phyloP scores from a whole-genome alignment of 2,113 vertebrate genomes.

The Piprites chloris region DNA sequence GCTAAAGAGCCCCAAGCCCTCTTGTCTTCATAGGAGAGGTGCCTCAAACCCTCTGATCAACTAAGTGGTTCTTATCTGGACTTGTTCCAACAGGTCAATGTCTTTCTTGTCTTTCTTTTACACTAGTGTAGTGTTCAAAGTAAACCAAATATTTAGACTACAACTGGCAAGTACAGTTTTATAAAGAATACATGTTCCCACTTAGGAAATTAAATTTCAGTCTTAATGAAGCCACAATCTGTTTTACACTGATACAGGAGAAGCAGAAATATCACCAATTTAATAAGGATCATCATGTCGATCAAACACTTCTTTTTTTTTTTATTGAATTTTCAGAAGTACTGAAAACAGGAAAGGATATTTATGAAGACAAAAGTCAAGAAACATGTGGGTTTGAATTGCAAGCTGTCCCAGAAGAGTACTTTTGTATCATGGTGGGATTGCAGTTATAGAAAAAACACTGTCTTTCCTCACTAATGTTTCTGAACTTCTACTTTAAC shows the following conservation, averaged over 20 bases:
- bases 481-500: not conserved
- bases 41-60: not conserved
- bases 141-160: not conserved
- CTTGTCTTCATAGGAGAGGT: not conserved
- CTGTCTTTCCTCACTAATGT: not conserved
- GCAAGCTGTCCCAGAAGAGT: not conserved
- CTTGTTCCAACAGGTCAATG: not conserved
- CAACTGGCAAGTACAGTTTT: not conserved
- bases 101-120: not conserved
- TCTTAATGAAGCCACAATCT: not conserved
- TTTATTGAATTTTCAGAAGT: not conserved
- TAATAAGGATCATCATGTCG: not conserved
- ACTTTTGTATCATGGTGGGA: not conserved
- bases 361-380: not conserved
- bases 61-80: not conserved
- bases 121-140: not conserved
- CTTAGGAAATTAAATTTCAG: not conserved
- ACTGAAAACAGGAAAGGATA: not conserved
- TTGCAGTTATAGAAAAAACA: not conserved
- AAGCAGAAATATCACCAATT: not conserved
- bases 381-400: not conserved
- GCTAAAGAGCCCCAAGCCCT: accelerated
- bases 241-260: not conserved
- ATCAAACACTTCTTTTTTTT: not conserved
- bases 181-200: not conserved